Base-by-base conservation (phyloP, 2,888 invertebrate genomes). In the Drosophila kuntzei region DNA sequence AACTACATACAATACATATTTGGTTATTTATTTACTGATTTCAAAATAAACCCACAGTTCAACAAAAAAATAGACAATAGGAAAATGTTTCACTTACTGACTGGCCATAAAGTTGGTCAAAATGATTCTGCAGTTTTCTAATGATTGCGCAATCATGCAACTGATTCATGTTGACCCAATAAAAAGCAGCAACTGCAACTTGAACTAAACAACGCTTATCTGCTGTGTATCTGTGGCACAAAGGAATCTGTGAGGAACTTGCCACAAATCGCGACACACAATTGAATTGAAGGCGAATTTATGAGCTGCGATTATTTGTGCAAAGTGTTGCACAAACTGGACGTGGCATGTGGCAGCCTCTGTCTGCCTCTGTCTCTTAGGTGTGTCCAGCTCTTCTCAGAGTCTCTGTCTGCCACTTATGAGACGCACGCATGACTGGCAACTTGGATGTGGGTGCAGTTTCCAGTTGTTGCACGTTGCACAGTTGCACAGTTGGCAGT, bases 111-210 rank as follows among this genome's bases (percentile, higher is more conserved):
- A 51, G 46, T 32, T 47, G 46, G 32, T 27, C 55, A 57, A 53
- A 53, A 47, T 81, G 80, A 81, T 69, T 67, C 47, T 72, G 85
- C 80, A 79, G 51, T 76, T 80, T 80, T 47, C 20, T 53, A 47
- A 63, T 50, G 68, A 55, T 82, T 82, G 74, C 61, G 68, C 76
- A 81, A 79, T 73, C 66, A 54, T 79, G 64, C 63, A 76, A 76
- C 75, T 77, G 78, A 80, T 79, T 70, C 73, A 81, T 69, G 62
- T 25, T 86, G 87, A 86, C 87, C 87, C 72, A 86, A 71, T 74
- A 73, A 79, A 73, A 54, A 32, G 16, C 4, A 1, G 2, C 18
- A 59, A n/a, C n/a, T 5, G 29, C 27, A 62, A 46, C 46, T 50
- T 39, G 5, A 51, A 57, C 67, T 50, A 51, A 63, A 69, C 67